Percentiles rank a stretch among this genome's conserved stretches.
Conservation (phyloP, 2,888 invertebrate genomes). For the Ornithoptera priamus region DNA sequence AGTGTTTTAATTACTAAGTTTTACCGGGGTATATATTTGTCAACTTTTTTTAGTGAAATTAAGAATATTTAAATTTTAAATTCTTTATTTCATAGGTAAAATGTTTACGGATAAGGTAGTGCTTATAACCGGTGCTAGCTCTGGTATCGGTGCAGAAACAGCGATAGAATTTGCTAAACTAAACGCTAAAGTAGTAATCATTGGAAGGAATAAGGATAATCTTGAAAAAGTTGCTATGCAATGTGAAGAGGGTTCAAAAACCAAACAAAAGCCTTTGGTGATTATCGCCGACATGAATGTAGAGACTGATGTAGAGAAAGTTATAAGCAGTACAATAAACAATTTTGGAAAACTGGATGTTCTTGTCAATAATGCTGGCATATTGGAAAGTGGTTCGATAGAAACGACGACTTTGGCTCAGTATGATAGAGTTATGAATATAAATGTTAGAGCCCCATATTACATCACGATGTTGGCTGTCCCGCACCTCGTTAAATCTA, state of each 20-base stretch:
- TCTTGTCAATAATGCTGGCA: slow-evolving; percentile 93
- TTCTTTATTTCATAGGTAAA: slow-evolving; percentile 27
- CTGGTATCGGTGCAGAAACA: slow-evolving; percentile 87
- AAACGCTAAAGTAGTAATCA: slow-evolving; percentile 82
- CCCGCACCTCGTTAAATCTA: slow-evolving; percentile 88
- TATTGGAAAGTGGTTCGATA: slow-evolving; percentile 87
- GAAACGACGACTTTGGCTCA: slow-evolving; percentile 90
- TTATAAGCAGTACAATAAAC: slow-evolving; percentile 83
- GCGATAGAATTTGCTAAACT: slow-evolving; percentile 84
- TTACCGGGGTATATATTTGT: too few species aligned
- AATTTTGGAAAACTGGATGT: slow-evolving; percentile 86
- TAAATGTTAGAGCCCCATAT: slow-evolving; percentile 89
- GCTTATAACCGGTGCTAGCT: slow-evolving; percentile 85
- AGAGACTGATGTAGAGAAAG: slow-evolving; percentile 82
- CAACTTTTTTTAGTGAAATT: too few species aligned
- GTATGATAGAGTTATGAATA: slow-evolving; percentile 92
- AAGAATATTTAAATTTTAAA: neutral
- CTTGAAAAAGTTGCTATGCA: slow-evolving; percentile 81
- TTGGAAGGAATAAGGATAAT: slow-evolving; percentile 85
- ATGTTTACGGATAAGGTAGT: slow-evolving; percentile 82
- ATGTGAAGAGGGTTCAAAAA: slow-evolving; percentile 70
- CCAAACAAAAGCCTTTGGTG: slow-evolving; percentile 70
- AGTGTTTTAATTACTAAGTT: too few species aligned
- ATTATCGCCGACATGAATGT: slow-evolving; percentile 84
- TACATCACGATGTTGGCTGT: slow-evolving; percentile 90